Evolutionary conservation across 1,140 invertebrate species (phyloP).

Genomic region (Acromyrmex echinatior): DNA sequence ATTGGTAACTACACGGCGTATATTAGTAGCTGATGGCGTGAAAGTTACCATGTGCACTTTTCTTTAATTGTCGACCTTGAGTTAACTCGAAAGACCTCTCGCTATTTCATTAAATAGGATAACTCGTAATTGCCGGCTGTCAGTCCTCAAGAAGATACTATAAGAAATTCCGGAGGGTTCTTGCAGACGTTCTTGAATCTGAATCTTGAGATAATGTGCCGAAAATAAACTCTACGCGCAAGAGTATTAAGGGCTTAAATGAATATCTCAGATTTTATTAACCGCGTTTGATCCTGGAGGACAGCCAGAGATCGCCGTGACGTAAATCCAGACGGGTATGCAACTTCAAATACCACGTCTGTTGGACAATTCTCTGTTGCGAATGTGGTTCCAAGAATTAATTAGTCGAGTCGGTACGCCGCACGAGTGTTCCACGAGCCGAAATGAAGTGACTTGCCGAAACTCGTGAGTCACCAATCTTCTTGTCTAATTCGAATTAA

Average conservation of each 20-base stretch:
- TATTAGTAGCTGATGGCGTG: conserved; percentile 52
- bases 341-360: conserved; percentile 18
- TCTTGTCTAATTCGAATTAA: conserved; percentile 17
- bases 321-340: conserved; percentile 16
- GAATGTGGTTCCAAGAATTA: conserved; percentile 70
- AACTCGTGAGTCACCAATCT: conserved; percentile 64
- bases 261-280: conserved; percentile 54
- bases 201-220: neutral
- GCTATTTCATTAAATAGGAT: neutral
- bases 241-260: conserved; percentile 44
- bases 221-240: conserved; percentile 32
- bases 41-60: conserved; percentile 43
- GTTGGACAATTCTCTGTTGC: conserved; percentile 57
- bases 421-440: conserved; percentile 48
- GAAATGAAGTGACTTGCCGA: conserved; percentile 39
- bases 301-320: conserved; percentile 51
- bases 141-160: neutral
- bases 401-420: conserved; percentile 45
- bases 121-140: conserved; percentile 26
- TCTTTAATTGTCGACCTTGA: conserved; percentile 10
- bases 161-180: neutral
- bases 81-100: conserved; percentile 32
- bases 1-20: neutral
- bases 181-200: neutral
- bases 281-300: conserved; percentile 58